Conservation (phyloP, 2,888 invertebrate genomes). For the Pseudococcus longispinus region DNA sequence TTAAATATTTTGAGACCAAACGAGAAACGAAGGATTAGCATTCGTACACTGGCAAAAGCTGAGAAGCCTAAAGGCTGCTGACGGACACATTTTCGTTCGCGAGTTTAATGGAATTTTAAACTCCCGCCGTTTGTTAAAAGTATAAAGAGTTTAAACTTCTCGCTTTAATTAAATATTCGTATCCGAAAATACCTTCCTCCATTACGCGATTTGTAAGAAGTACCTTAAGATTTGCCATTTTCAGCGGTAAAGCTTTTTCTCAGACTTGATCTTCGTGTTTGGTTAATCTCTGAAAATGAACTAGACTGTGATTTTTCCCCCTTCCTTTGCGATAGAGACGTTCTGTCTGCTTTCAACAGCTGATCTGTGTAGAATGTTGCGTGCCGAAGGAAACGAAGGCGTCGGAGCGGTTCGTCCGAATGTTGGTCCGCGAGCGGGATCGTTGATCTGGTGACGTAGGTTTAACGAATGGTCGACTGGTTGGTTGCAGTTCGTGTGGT, state of each 20-base stretch:
- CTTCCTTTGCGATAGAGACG: background rate
- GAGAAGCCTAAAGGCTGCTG: constrained; percentile 57
- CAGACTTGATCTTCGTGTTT: constrained; percentile 33
- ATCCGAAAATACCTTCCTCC: constrained; percentile 58
- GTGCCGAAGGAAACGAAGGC: background rate
- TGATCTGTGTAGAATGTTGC: background rate
- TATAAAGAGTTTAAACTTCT: constrained; percentile 56
- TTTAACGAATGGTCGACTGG: background rate
- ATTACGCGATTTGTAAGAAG: constrained; percentile 58
- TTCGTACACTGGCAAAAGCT: constrained; percentile 51
- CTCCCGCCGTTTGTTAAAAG: constrained; percentile 52
- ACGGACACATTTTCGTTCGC: constrained; percentile 57
- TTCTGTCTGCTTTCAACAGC: background rate
- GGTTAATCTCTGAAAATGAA: constrained; percentile 38
- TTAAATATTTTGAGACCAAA: constrained; percentile 56
- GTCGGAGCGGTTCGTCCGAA: background rate
- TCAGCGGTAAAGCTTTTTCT: constrained; percentile 25
- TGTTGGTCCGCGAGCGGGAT: background rate
- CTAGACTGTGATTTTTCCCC: constrained; percentile 41
- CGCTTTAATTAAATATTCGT: constrained; percentile 57
- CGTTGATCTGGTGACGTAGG: background rate
- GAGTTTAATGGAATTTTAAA: constrained; percentile 57
- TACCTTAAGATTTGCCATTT: constrained; percentile 42
- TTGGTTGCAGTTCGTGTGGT: background rate
- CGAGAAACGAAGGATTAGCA: constrained; percentile 56